Evolutionary conservation across 2,797 vertebrate genomes (phyloP).

Genomic region (Garrulus glandarius): DNA sequence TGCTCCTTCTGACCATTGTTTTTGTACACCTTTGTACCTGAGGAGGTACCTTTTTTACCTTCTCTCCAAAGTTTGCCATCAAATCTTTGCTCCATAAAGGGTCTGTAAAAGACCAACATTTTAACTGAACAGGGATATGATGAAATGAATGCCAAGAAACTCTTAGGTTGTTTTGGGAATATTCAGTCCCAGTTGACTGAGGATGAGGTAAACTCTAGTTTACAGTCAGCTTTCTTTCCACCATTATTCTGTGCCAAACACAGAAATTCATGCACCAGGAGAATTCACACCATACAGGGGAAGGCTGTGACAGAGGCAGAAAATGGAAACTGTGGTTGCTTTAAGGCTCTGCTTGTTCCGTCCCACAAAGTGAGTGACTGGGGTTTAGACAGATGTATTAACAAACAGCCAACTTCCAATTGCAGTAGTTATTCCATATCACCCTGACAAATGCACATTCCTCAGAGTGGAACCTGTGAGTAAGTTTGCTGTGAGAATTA

Average conservation of each 20-base stretch:
- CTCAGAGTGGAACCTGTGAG: neutral
- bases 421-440: neutral
- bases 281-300: fast-evolving
- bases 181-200: neutral
- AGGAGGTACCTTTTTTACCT: neutral
- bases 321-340: neutral
- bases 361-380: neutral
- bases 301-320: neutral
- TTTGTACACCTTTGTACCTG: neutral
- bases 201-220: neutral
- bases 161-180: neutral
- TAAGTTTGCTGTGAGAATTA: neutral
- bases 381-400: neutral
- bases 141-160: neutral
- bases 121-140: neutral
- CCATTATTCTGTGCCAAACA: neutral
- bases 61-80: neutral
- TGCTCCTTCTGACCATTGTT: neutral
- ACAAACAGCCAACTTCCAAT: neutral
- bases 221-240: neutral
- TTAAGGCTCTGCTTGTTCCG: neutral
- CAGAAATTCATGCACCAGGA: neutral
- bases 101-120: neutral
- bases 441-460: neutral
- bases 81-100: neutral